Base-by-base conservation (phyloP, 2,888 invertebrate genomes). In the Electrophaes corylata region DNA sequence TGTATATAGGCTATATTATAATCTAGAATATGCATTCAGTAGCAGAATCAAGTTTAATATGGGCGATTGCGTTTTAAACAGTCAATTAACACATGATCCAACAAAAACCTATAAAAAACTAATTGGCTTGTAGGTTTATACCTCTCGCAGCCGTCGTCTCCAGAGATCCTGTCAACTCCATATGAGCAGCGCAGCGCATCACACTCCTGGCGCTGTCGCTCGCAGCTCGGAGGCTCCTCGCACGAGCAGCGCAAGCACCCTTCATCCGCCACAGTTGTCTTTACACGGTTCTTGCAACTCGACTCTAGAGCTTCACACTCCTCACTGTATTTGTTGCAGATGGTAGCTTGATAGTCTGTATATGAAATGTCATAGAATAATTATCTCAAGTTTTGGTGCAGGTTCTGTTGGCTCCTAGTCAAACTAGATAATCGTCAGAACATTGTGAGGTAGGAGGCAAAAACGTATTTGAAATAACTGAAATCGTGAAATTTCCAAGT, bases 201-300 rank as follows among this genome's bases (percentile, higher is more conserved):
- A 77, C 97, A 97, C 70, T 95, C 94, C 23, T 92, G 91, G 26
- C 84, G 89, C 60, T 93, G 93, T 48, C 80, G 84, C 39, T 89
- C 92, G 74, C 96, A 96, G 61, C 86, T 87, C 54, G 86, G 40
- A 4, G n/a, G 72, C 8, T 69, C 66, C 11, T 63, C 67, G 71
- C 87, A 88, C 31, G 73, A 29, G 83, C 97, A 98, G 33, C 93
- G 92, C 63, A 94, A 93, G 81, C 97, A 97, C 39, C 94, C 94
- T 39, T 70, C 78, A 1, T 70, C 60, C 0, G 76, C 75, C 57
- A 74, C 71, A 33, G 76, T 95, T 48, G 93, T 91, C 54, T 93
- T 93, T 73, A 97, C 95, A 23, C 94, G 94, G 74, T 95, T 96
- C 3, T 94, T 93, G 83, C 97, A 98, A 10, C 92, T 93, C 12